Evolutionary conservation across 2,797 vertebrate genomes (phyloP).

Genomic region (Limosa lapponica): DNA sequence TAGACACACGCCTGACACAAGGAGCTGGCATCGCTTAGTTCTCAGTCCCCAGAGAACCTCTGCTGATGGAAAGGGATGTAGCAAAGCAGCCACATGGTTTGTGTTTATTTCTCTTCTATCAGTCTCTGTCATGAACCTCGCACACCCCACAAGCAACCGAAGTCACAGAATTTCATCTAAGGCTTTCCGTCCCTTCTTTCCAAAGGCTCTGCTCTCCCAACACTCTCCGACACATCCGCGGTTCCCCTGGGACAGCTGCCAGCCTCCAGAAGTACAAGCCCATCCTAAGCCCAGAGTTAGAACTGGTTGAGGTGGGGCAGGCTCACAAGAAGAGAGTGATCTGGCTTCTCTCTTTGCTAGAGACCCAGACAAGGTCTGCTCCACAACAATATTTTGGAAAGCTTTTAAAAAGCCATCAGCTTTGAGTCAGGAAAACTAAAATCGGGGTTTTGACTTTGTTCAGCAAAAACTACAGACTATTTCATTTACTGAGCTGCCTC

Average conservation of each 20-base stretch:
- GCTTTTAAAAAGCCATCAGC: background rate
- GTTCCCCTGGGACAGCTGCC: background rate
- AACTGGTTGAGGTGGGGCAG: background rate
- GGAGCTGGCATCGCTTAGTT: background rate
- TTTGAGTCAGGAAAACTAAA: background rate
- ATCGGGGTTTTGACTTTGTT: background rate
- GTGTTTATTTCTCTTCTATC: slow-evolving; percentile 51
- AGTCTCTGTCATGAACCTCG: background rate
- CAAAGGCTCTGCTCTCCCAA: slow-evolving; percentile 12
- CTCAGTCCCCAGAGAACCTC: background rate
- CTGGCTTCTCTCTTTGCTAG: background rate
- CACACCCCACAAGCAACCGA: slow-evolving; percentile 22
- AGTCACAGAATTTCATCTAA: slow-evolving; percentile 25
- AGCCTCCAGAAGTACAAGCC: background rate
- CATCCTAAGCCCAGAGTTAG: background rate
- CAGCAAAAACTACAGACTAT: background rate
- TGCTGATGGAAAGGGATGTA: background rate
- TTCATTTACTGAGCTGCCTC: background rate
- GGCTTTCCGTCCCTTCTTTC: slow-evolving; percentile 10
- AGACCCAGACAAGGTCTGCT: background rate
- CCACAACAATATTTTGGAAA: background rate
- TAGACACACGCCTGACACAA: background rate
- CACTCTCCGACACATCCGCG: background rate
- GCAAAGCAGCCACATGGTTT: slow-evolving; percentile 11
- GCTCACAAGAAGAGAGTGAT: background rate